These are phyloP conservation scores for Hestina assimilis DNA, from an alignment of 1,140 invertebrate species.

Conservation along the genomic window DNA sequence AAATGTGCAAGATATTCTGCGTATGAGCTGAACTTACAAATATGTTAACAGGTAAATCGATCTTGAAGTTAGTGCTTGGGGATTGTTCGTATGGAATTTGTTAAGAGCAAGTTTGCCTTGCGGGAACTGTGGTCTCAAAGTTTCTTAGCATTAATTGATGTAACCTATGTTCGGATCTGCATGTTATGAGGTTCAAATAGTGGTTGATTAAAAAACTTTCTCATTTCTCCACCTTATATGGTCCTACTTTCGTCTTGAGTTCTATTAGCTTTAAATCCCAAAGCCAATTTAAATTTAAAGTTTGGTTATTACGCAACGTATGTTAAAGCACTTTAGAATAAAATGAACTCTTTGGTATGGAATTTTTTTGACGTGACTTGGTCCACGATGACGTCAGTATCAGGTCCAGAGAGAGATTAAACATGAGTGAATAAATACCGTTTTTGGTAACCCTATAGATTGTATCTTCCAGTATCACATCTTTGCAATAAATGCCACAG, in stretches of 20 bases:
- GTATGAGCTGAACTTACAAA: conserved; percentile 41
- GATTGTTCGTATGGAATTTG: conserved; percentile 57
- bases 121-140: conserved; percentile 29
- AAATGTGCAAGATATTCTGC: conserved; percentile 32
- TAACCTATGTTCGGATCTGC: conserved; percentile 24
- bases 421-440: too few relatives aligned
- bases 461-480: too few relatives aligned
- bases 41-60: conserved; percentile 67
- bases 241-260: conserved; percentile 16
- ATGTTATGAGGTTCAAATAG: conserved; percentile 25
- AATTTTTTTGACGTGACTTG: too few relatives aligned
- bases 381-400: too few relatives aligned
- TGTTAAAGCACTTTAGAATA: conserved; percentile 4
- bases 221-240: conserved; percentile 9
- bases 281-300: conserved; percentile 23
- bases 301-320: conserved; percentile 13
- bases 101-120: conserved; percentile 44
- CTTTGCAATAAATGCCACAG: too few relatives aligned
- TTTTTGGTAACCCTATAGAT: too few relatives aligned
- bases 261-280: conserved; percentile 10
- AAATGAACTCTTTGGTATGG: conserved; percentile 10
- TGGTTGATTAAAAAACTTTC: conserved; percentile 35
- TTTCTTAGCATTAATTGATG: conserved; percentile 44
- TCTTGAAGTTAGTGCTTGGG: conserved; percentile 44
- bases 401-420: too few relatives aligned